Evolutionary conservation across 2,113 vertebrate genomes (phyloP).

Genomic region (Ctenodactylus gundi): DNA sequence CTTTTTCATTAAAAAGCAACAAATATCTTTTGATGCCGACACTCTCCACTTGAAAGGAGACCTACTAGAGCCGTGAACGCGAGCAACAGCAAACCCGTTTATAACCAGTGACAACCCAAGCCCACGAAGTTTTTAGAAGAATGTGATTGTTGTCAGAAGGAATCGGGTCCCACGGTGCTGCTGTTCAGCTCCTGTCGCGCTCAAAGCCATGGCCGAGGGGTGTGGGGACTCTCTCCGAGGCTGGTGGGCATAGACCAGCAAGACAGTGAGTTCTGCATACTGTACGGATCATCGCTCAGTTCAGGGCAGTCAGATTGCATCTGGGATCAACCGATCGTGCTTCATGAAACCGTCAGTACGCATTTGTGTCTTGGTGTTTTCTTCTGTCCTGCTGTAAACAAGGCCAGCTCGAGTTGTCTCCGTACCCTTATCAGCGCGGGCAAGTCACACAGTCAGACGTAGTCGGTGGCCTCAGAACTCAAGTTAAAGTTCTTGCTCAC

Average conservation of each 20-base stretch:
- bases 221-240: conserved; percentile 88
- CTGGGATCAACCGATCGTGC: conserved; percentile 96
- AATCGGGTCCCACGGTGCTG: conserved; percentile 90
- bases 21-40: conserved; percentile 27
- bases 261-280: conserved; percentile 97
- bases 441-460: conserved; percentile 87
- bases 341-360: conserved; percentile 98
- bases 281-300: conserved; percentile 99
- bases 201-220: conserved; percentile 91
- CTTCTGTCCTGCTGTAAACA: conserved; percentile 93
- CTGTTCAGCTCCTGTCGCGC: conserved; percentile 91
- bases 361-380: conserved; percentile 97
- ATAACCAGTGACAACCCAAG: conserved; percentile 93
- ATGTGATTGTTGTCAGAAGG: conserved; percentile 98
- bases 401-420: conserved; percentile 90
- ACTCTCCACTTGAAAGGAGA: conserved; percentile 28
- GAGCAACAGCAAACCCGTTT: conserved; percentile 82
- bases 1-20: neutral
- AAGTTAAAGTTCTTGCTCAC: conserved; percentile 86
- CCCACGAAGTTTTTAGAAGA: conserved; percentile 91
- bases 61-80: conserved; percentile 32
- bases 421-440: conserved; percentile 82
- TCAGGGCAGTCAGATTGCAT: conserved; percentile 99
- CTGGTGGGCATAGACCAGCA: conserved; percentile 98
- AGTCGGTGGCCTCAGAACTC: conserved; percentile 84